Evolutionary conservation across 2,113 vertebrate species (phyloP).

Genomic region (Marmota monax): DNA sequence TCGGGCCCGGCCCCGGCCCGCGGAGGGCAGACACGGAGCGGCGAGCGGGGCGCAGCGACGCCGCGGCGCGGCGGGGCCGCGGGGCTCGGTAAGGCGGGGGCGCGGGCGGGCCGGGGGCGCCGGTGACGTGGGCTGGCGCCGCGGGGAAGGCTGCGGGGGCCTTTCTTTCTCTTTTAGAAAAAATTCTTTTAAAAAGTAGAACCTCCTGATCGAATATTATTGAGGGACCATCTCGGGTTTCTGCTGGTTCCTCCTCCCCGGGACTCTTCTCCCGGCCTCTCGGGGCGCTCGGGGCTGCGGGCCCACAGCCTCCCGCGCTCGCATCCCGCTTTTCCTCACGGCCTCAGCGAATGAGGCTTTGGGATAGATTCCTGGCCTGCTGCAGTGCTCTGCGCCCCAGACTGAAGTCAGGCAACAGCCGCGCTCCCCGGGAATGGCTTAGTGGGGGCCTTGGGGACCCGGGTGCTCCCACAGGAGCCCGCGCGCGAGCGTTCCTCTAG

Average conservation of each 20-base stretch:
- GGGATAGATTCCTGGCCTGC: constrained; percentile 47
- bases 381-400: neutral
- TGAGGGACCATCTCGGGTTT: constrained; percentile 36
- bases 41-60: constrained; percentile 73
- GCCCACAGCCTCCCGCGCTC: neutral
- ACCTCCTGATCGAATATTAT: constrained; percentile 28
- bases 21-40: constrained; percentile 76
- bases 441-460: neutral
- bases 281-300: neutral
- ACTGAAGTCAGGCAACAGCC: neutral
- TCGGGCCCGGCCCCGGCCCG: constrained; percentile 74
- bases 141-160: constrained; percentile 36
- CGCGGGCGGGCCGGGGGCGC: constrained; percentile 60
- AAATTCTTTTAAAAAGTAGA: neutral
- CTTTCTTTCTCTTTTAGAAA: neutral
- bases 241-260: neutral
- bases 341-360: neutral
- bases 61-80: constrained; percentile 80
- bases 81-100: constrained; percentile 76
- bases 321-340: neutral
- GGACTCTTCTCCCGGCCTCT: neutral
- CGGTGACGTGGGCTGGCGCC: constrained; percentile 68
- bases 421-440: neutral
- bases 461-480: neutral
- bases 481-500: neutral